Evolutionary conservation across 2,888 invertebrate species (phyloP).

Genomic region (Biston stratarius): DNA sequence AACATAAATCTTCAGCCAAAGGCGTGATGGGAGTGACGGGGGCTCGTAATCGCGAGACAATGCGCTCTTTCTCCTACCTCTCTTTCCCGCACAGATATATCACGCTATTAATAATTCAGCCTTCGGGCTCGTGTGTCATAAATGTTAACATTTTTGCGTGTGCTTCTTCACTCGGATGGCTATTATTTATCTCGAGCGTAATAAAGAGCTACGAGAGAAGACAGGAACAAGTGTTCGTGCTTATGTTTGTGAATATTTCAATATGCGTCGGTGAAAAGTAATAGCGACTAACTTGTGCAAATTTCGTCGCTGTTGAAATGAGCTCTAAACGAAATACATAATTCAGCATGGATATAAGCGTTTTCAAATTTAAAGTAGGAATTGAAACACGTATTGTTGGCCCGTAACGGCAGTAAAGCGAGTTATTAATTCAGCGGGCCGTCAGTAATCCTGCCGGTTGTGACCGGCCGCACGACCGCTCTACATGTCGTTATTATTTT

Average conservation of each 20-base stretch:
- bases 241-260: slow-evolving; percentile 41
- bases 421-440: slow-evolving; percentile 74
- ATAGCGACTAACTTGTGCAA: slow-evolving; percentile 38
- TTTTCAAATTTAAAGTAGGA: slow-evolving; percentile 66
- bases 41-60: slow-evolving; percentile 71
- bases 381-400: slow-evolving; percentile 64
- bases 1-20: slow-evolving; percentile 77
- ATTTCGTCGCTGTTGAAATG: slow-evolving; percentile 42
- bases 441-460: slow-evolving; percentile 67
- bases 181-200: slow-evolving; percentile 45
- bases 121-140: slow-evolving; percentile 48
- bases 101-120: slow-evolving; percentile 53
- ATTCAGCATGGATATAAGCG: slow-evolving; percentile 55
- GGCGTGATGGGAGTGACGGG: slow-evolving; percentile 75
- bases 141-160: slow-evolving; percentile 47
- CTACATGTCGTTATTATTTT: slow-evolving; percentile 77
- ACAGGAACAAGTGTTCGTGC: slow-evolving; percentile 41
- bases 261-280: slow-evolving; percentile 24
- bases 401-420: slow-evolving; percentile 58
- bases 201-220: slow-evolving; percentile 43
- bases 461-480: slow-evolving; percentile 49
- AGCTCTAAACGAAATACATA: slow-evolving; percentile 53
- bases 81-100: slow-evolving; percentile 43
- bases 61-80: slow-evolving; percentile 48
- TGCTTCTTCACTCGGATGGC: slow-evolving; percentile 41